phyloP scores from a whole-genome alignment of 2,797 vertebrate genomes.

The Myoxocephalus aenaeus region DNA sequence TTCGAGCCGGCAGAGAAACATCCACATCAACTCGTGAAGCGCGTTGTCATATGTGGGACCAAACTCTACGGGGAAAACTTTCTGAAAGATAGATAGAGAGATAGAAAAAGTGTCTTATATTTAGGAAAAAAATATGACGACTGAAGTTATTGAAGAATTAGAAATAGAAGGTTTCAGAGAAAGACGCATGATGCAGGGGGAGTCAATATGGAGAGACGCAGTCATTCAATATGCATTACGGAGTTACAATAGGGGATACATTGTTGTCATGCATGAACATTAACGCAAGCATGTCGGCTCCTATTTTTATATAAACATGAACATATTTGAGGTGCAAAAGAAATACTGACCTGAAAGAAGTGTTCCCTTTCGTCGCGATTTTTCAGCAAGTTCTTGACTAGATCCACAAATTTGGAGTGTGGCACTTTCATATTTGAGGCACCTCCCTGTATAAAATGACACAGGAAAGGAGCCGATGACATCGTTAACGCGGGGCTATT shows the following conservation, averaged over 20 bases:
- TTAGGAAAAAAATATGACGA: neutral
- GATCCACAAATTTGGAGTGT: conserved; percentile 72
- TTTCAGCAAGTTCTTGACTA: conserved; percentile 67
- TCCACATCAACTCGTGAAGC: conserved; percentile 76
- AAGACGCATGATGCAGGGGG: neutral
- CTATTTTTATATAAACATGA: neutral
- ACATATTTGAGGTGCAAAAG: neutral
- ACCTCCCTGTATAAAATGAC: conserved; percentile 45
- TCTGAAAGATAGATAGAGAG: conserved; percentile 53
- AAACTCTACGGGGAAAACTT: conserved; percentile 79
- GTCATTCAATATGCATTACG: neutral
- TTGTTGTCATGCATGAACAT: neutral
- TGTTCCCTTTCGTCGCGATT: conserved; percentile 45
- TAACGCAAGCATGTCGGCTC: neutral
- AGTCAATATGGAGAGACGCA: neutral
- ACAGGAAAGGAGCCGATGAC: neutral
- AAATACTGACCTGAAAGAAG: conserved; percentile 68
- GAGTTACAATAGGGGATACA: too few species aligned
- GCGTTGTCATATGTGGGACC: conserved; percentile 76
- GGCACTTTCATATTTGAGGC: conserved; percentile 40
- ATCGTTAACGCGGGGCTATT: neutral
- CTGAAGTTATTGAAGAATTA: neutral
- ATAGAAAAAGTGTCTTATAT: neutral
- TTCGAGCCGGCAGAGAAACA: conserved; percentile 82
- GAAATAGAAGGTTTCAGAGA: neutral